These are phyloP conservation scores for Venustoraphidia nigricollis DNA, from an alignment of 2,888 invertebrate genomes.

Conservation along the genomic window DNA sequence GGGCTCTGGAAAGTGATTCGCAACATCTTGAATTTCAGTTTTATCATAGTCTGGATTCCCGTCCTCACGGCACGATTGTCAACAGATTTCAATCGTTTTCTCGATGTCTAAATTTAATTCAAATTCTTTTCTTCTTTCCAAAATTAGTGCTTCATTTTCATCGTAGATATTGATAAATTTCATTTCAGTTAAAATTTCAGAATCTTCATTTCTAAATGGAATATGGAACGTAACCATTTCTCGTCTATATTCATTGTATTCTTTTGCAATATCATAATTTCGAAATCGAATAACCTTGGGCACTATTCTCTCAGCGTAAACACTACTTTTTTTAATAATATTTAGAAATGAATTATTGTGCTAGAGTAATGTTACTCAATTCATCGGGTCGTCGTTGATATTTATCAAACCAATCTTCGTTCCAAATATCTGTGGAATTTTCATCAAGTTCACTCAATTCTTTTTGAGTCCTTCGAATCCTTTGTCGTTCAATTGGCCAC, in stretches of 20 bases:
- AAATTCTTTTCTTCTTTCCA: slow-evolving; percentile 18
- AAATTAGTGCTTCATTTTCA: slow-evolving; percentile 17
- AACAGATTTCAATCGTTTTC: slow-evolving; percentile 22
- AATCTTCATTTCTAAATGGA: slow-evolving; percentile 22
- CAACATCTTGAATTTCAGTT: slow-evolving; percentile 4
- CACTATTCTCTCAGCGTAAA: too few species aligned
- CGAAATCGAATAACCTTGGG: slow-evolving; percentile 21
- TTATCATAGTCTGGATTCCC: slow-evolving; percentile 7
- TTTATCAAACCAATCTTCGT: slow-evolving; percentile 24
- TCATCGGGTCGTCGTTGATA: slow-evolving; percentile 24
- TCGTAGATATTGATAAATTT: slow-evolving; percentile 20
- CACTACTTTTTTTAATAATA: too few species aligned
- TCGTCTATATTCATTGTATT: slow-evolving; percentile 20
- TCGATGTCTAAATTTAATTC: slow-evolving; percentile 19
- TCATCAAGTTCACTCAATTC: slow-evolving; percentile 19
- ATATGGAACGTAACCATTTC: slow-evolving; percentile 22
- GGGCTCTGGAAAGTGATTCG: slow-evolving; percentile 6
- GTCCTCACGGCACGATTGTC: slow-evolving; percentile 17
- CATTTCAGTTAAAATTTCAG: slow-evolving; percentile 20
- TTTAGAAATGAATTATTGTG: slow-evolving; percentile 23
- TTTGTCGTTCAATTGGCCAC: slow-evolving; percentile 23
- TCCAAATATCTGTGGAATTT: slow-evolving; percentile 27
- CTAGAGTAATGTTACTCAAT: slow-evolving; percentile 20
- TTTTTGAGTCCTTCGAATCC: slow-evolving; percentile 19
- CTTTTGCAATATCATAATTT: slow-evolving; percentile 20